A percentile compares a stretch with the other conserved stretches of the same genome.
Conservation (phyloP, 2,113 vertebrate species). For the Tachysurus fulvidraco region DNA sequence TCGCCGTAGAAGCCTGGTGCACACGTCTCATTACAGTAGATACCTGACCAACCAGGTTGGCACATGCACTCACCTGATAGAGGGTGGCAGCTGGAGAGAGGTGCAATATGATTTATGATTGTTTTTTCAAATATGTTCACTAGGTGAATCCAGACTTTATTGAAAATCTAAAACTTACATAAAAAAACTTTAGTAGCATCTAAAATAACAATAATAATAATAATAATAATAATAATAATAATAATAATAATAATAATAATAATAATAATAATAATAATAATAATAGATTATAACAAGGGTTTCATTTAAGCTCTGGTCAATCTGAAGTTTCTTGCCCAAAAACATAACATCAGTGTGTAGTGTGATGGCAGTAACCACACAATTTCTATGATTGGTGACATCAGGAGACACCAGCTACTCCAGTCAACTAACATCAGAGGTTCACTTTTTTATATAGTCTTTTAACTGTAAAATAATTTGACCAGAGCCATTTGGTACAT, state of each 20-base stretch:
- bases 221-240: too few relatives aligned
- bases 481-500: neutral
- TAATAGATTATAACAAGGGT: neutral
- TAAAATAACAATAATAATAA: too few relatives aligned
- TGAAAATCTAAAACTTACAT: neutral
- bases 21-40: slow-evolving; percentile 96
- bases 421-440: neutral
- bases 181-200: neutral
- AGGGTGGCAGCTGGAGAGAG: slow-evolving; percentile 87
- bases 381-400: too few relatives aligned
- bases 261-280: neutral
- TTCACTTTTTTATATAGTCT: neutral
- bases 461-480: neutral
- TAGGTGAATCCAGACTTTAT: neutral
- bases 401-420: neutral
- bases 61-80: slow-evolving; percentile 95
- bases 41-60: slow-evolving; percentile 88
- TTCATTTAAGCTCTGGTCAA: neutral
- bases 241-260: too few relatives aligned
- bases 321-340: neutral
- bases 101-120: neutral
- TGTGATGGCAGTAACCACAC: neutral
- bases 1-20: slow-evolving; percentile 87
- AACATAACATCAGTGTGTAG: neutral
- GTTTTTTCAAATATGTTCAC: neutral